Evolutionary conservation across 1,140 invertebrate species (phyloP).

Genomic region (Riptortus pedestris): DNA sequence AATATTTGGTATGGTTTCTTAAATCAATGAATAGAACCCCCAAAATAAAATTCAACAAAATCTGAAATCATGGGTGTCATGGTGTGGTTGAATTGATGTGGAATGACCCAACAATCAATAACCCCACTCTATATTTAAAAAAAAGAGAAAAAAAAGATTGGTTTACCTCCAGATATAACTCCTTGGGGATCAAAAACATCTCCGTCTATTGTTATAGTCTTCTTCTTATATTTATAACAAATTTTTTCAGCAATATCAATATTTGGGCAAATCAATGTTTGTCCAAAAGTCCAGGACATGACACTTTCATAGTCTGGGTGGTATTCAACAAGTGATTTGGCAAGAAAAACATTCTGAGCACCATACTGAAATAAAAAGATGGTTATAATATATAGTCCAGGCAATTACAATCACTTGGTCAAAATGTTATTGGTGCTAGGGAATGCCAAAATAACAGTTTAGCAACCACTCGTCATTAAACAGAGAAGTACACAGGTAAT

Average conservation of each 20-base stretch:
- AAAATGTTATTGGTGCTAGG: too few species aligned
- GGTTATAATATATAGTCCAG: conserved; percentile 17
- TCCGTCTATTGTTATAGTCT: conserved; percentile 82
- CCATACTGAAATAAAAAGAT: conserved; percentile 45
- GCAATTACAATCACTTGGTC: neutral
- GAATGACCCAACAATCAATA: too few species aligned
- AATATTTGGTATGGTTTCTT: too few species aligned
- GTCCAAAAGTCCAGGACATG: conserved; percentile 84
- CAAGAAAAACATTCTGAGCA: conserved; percentile 67
- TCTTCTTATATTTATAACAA: conserved; percentile 65
- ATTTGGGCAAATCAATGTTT: conserved; percentile 70
- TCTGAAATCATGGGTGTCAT: too few species aligned
- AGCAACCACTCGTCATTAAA: too few species aligned
- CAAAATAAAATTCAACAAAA: too few species aligned
- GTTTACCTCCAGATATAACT: conserved; percentile 62
- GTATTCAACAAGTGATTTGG: conserved; percentile 72
- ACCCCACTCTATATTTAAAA: too few species aligned
- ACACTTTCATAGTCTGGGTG: conserved; percentile 56
- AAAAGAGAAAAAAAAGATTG: too few species aligned
- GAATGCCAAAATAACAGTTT: too few species aligned
- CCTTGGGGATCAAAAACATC: conserved; percentile 86
- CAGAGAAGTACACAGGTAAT: too few species aligned
- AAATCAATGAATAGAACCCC: too few species aligned
- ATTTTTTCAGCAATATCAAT: conserved; percentile 67
- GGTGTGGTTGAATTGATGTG: too few species aligned